A percentile compares a stretch with the other conserved stretches of the same genome.
Evolutionary conservation across 2,888 invertebrate genomes (phyloP).

Genomic region (Halictus quadricinctus): DNA sequence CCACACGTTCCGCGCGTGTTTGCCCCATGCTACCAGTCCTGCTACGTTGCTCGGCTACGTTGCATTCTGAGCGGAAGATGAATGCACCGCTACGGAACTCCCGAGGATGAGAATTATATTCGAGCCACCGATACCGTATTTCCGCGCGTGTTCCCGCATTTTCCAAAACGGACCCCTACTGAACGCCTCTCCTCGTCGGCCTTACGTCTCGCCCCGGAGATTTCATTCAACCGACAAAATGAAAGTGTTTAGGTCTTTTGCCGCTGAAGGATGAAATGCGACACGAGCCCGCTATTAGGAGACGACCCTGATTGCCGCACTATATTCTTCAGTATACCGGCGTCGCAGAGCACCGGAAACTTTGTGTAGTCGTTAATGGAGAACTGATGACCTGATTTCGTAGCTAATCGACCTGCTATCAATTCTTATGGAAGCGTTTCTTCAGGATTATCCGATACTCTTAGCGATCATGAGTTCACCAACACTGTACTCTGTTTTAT

Average conservation of each 20-base stretch:
- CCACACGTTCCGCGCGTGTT: constrained; percentile 50
- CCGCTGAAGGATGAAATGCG: too few species aligned
- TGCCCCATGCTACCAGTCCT: constrained; percentile 15
- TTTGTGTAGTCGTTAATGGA: too few species aligned
- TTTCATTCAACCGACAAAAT: neutral
- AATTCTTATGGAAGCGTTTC: too few species aligned
- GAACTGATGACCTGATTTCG: too few species aligned
- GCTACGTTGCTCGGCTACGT: constrained; percentile 25
- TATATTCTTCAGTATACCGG: too few species aligned
- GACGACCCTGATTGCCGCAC: too few species aligned
- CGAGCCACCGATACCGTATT: constrained; percentile 28
- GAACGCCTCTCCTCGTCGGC: neutral
- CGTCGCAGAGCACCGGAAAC: too few species aligned
- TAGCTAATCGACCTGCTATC: too few species aligned
- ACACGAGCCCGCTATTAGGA: too few species aligned
- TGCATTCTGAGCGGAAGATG: constrained; percentile 36
- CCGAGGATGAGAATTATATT: constrained; percentile 38
- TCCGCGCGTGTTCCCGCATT: neutral
- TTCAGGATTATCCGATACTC: too few species aligned
- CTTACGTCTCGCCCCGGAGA: neutral
- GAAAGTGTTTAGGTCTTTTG: neutral
- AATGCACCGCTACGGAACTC: constrained; percentile 31
- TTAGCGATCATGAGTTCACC: too few species aligned
- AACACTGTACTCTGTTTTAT: too few species aligned
- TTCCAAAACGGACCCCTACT: neutral